phyloP scores from a whole-genome alignment of 2,797 vertebrate genomes.

The Chelon auratus region DNA sequence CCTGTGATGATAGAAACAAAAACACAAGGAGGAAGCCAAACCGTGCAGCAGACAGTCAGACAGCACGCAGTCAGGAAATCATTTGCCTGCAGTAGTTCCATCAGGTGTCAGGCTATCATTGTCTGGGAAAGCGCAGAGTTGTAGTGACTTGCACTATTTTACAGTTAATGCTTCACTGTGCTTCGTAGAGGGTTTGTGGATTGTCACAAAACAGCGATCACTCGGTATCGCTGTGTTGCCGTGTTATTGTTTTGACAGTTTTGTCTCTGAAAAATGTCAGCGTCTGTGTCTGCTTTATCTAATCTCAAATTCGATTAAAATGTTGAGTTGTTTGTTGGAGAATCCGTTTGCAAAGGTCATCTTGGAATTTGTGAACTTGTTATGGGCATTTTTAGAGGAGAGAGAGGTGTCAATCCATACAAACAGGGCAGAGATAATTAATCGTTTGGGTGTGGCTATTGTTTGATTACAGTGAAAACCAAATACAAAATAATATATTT shows the following conservation, averaged over 20 bases:
- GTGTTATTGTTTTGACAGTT: neutral
- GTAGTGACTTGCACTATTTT: conserved; percentile 78
- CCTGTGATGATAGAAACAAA: conserved; percentile 59
- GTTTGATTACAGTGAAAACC: neutral
- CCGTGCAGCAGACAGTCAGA: conserved; percentile 14
- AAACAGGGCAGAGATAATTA: neutral
- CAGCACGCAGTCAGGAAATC: conserved; percentile 65
- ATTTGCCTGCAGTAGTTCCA: conserved; percentile 62
- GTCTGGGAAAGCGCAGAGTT: conserved; percentile 46
- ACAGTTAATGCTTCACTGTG: conserved; percentile 77
- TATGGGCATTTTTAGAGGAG: neutral
- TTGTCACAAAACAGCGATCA: conserved; percentile 45
- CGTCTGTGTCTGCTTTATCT: neutral
- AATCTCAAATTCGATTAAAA: neutral
- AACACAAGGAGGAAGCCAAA: conserved; percentile 37
- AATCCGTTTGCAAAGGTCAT: neutral
- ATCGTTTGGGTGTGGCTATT: neutral
- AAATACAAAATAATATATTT: conserved; percentile 2
- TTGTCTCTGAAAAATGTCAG: neutral
- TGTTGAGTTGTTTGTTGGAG: neutral
- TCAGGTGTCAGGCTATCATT: conserved; percentile 37
- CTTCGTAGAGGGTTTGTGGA: conserved; percentile 27
- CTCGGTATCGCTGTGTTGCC: neutral
- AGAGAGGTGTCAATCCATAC: neutral
- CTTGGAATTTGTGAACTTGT: neutral